Conservation (phyloP, 2,888 invertebrate species). For the Ochropleura leucogaster region DNA sequence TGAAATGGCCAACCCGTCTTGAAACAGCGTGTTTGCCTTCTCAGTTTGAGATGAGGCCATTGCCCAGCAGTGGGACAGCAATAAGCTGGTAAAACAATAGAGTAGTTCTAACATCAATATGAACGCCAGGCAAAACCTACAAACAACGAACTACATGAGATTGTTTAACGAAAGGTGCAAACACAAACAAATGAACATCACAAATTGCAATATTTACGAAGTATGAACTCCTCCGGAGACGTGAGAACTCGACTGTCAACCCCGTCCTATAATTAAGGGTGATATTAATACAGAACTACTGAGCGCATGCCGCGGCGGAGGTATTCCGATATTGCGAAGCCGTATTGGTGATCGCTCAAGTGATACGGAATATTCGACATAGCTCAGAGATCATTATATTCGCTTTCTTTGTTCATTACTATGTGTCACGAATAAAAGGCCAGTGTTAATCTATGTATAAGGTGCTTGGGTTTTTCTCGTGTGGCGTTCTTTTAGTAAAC, state of each 20-base stretch:
- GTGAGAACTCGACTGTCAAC: conserved; percentile 52
- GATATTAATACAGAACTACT: conserved; percentile 79
- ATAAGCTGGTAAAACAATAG: too few species aligned
- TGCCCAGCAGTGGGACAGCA: too few species aligned
- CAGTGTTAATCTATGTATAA: conserved; percentile 49
- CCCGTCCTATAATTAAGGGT: conserved; percentile 75
- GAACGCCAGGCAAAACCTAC: not conserved
- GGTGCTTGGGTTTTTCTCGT: conserved; percentile 37
- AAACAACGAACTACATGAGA: not conserved
- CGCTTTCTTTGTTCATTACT: conserved; percentile 68
- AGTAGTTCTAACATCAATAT: not conserved
- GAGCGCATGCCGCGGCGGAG: conserved; percentile 76
- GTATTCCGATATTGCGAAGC: conserved; percentile 78
- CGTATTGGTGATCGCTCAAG: conserved; percentile 74
- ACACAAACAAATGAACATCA: not conserved
- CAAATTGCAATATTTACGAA: conserved; percentile 42
- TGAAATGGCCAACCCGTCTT: too few species aligned
- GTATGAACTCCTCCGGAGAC: conserved; percentile 29
- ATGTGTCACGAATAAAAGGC: conserved; percentile 62
- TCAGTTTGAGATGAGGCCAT: too few species aligned
- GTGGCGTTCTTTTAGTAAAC: conserved; percentile 42
- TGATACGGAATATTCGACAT: conserved; percentile 81
- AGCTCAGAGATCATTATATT: conserved; percentile 70
- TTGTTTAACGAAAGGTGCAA: not conserved
- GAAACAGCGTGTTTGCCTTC: too few species aligned